A percentile compares a stretch with the other conserved stretches of the same genome.
Evolutionary conservation across 2,113 vertebrate genomes (phyloP).

Genomic region (Microtus oregoni): DNA sequence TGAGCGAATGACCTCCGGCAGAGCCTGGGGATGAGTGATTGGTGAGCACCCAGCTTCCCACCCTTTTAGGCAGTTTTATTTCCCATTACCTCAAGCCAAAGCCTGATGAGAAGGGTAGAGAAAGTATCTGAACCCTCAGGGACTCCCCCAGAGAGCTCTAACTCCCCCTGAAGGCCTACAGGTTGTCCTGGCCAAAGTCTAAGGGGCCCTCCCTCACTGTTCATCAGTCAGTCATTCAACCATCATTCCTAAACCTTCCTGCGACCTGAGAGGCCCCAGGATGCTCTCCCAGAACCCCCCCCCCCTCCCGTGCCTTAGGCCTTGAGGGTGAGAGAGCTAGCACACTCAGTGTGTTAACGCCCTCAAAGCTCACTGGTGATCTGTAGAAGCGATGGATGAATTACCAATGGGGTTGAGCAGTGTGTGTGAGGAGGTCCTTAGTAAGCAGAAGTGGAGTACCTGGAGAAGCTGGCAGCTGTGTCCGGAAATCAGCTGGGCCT

Average conservation of each 20-base stretch:
- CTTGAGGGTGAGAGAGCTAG: background rate
- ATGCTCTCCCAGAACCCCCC: background rate
- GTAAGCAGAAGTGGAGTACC: conserved; percentile 57
- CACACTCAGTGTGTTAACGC: background rate
- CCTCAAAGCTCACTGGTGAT: background rate
- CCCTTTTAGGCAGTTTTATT: background rate
- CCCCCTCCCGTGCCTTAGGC: background rate
- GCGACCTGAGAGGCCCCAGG: background rate
- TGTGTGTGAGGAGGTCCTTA: background rate
- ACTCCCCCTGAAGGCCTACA: background rate
- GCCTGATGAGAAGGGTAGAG: background rate
- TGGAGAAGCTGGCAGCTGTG: conserved; percentile 71
- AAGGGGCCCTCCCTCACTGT: background rate
- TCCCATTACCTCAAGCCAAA: background rate
- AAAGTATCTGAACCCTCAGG: background rate
- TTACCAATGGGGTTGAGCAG: background rate
- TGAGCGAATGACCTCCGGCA: conserved; percentile 67
- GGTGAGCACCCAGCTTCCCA: conserved; percentile 31
- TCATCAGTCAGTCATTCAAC: background rate
- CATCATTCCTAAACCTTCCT: background rate
- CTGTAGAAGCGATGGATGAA: background rate
- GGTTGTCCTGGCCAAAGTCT: background rate
- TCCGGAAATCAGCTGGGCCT: conserved; percentile 77
- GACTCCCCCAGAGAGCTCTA: background rate
- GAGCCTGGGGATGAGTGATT: conserved; percentile 51